Evolutionary conservation across 2,888 invertebrate species (phyloP), one percentile per base, ranked within the genome.

Genomic region (Leucoma salicis): DNA sequence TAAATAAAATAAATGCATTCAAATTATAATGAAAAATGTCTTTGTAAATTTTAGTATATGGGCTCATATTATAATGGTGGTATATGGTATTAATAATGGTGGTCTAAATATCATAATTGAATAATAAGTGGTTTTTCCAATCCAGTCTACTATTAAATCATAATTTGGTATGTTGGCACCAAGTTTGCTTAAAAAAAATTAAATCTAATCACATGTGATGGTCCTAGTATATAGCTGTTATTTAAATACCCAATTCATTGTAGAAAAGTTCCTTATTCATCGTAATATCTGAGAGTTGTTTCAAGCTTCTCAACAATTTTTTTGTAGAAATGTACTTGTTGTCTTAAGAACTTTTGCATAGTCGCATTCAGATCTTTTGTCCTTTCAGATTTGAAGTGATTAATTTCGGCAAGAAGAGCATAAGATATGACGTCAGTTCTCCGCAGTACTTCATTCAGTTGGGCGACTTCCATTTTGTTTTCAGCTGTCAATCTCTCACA

Each of bases 351-450:
- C 49, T 91, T 92, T 73, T 95, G 95, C 92, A 99, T 95, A 35
- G 97, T 94, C 40, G 92, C 91, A 70, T 95, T 96, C 61, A 97
- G 92, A 85, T 99, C 98, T 28, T 91, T 91, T 32, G 96, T 95
- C 56, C 97, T 91, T 73, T 98, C 97, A 15, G 91, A 83, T 74
- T 97, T 97, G 77, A 99, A 98, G 79, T 99, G 97, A 63, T 95
- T 94, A 62, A 99, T 94, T 91, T 99, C 99, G 39, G 99, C 98
- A 76, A 99, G 92, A 47, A 97, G 92, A 1, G 97, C 94, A 75
- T 98, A 98, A 0, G 98, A 97, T 68, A 99, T 94, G 11, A 97
- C 93, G 78, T 99, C 98, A 0, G 97, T 96, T 63, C 97, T 92
- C 57, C 94, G 92, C 50, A 94, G 90, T 8, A 98, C 94, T 70